phyloP scores from a whole-genome alignment of 2,888 invertebrate genomes.

The Cinara cedri region DNA sequence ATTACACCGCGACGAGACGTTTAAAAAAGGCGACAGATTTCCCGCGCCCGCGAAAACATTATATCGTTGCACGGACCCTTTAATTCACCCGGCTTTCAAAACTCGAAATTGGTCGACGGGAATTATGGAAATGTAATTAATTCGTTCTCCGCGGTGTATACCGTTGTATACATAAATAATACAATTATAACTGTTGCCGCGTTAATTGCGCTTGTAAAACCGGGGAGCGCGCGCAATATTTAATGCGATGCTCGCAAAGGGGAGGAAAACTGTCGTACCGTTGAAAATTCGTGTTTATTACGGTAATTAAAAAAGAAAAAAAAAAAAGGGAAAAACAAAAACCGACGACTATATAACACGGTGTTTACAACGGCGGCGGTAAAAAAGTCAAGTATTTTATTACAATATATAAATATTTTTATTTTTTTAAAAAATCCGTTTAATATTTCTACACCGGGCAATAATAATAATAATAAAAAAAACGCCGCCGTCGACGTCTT shows the following conservation, averaged over 20 bases:
- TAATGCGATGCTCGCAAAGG: conserved; percentile 6
- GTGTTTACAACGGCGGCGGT: conserved; percentile 32
- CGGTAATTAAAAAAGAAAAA: conserved; percentile 36
- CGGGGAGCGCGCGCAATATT: conserved; percentile 3
- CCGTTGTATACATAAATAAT: too few relatives aligned
- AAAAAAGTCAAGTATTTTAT: conserved; percentile 23
- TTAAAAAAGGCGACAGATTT: too few relatives aligned
- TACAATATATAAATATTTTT: too few relatives aligned
- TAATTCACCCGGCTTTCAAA: neutral
- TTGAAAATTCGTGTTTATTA: conserved; percentile 49
- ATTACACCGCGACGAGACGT: too few relatives aligned
- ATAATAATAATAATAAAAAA: conserved; percentile 30
- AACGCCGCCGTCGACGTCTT: conserved; percentile 7
- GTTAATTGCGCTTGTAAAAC: conserved; percentile 53
- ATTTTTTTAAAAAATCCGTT: conserved; percentile 1
- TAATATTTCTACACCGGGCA: conserved; percentile 29
- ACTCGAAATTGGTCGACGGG: conserved; percentile 27
- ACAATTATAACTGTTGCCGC: conserved; percentile 50
- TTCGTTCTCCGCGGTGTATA: neutral
- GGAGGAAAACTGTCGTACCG: conserved; percentile 45
- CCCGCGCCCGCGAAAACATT: too few relatives aligned
- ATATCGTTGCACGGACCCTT: neutral
- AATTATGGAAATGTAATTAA: conserved; percentile 52
- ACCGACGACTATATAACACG: conserved; percentile 4
- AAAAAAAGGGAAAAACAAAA: neutral